phyloP scores from a whole-genome alignment of 1,140 invertebrate species.

The Homarus americanus region DNA sequence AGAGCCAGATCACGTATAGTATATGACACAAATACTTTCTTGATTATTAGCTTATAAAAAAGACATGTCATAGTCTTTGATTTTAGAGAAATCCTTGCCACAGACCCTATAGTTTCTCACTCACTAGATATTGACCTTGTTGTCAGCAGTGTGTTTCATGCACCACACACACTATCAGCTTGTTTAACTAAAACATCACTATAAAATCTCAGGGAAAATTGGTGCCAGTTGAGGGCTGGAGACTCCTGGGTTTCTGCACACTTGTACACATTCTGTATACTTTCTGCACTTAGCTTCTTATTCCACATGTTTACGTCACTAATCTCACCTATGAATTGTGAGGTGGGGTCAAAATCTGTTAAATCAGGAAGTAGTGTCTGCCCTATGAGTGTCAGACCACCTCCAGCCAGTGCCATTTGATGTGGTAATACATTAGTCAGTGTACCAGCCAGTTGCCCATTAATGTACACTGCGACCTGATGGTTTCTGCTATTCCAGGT shows the following conservation, averaged over 20 bases:
- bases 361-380: conserved; percentile 70
- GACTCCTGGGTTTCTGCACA: conserved; percentile 33
- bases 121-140: not conserved
- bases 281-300: conserved; percentile 15
- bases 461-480: conserved; percentile 35
- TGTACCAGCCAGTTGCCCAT: conserved; percentile 54
- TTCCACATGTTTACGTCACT: conserved; percentile 69
- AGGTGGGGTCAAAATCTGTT: conserved; percentile 72
- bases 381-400: conserved; percentile 55
- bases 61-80: not conserved
- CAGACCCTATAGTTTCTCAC: not conserved
- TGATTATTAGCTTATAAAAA: not conserved
- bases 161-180: conserved; percentile 53
- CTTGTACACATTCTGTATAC: conserved; percentile 45
- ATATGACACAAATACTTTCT: not conserved
- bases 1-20: not conserved
- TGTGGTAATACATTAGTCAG: conserved; percentile 30
- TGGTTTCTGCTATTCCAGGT: conserved; percentile 44
- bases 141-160: conserved; percentile 17
- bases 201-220: conserved; percentile 67
- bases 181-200: conserved; percentile 48
- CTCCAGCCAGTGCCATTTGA: conserved; percentile 5
- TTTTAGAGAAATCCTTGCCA: not conserved
- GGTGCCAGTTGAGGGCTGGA: conserved; percentile 59
- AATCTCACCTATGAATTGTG: conserved; percentile 71